Evolutionary conservation across 1,140 invertebrate species (phyloP).

Genomic region (Drosophila leontia): DNA sequence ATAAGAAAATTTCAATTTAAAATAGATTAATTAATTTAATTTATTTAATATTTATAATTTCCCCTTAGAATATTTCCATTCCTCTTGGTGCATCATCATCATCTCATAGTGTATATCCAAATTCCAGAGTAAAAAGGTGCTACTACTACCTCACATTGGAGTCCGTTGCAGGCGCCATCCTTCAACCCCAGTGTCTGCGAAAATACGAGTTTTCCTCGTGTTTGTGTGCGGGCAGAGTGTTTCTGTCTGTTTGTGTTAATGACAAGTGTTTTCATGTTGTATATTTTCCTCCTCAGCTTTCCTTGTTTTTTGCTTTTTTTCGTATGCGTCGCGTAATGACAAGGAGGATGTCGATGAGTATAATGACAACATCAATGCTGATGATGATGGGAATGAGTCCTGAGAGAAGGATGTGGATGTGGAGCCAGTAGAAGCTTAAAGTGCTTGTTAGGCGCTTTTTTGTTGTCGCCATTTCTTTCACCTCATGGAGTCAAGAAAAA

Average conservation of each 20-base stretch:
- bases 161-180: slow-evolving; percentile 45
- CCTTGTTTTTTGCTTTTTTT: slow-evolving; percentile 32
- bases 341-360: slow-evolving; percentile 75
- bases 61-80: background rate
- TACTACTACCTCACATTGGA: slow-evolving; percentile 8
- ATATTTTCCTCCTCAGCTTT: slow-evolving; percentile 31
- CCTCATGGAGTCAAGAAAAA: background rate
- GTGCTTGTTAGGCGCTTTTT: slow-evolving; percentile 74
- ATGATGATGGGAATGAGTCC: slow-evolving; percentile 60
- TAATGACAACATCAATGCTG: slow-evolving; percentile 80
- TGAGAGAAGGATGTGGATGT: slow-evolving; percentile 11
- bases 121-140: slow-evolving; percentile 31
- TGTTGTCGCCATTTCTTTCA: slow-evolving; percentile 18
- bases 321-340: slow-evolving; percentile 69
- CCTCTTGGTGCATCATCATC: background rate
- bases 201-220: slow-evolving; percentile 16
- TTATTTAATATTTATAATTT: background rate
- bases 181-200: slow-evolving; percentile 17
- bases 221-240: slow-evolving; percentile 32
- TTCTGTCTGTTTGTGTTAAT: slow-evolving; percentile 71
- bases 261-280: slow-evolving; percentile 77
- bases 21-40: too few species aligned
- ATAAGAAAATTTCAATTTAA: too few species aligned
- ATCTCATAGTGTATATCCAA: slow-evolving; percentile 14
- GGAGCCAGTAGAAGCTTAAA: slow-evolving; percentile 58